Base-by-base conservation (phyloP, 2,113 vertebrate species). In the Amphiprion percula region DNA sequence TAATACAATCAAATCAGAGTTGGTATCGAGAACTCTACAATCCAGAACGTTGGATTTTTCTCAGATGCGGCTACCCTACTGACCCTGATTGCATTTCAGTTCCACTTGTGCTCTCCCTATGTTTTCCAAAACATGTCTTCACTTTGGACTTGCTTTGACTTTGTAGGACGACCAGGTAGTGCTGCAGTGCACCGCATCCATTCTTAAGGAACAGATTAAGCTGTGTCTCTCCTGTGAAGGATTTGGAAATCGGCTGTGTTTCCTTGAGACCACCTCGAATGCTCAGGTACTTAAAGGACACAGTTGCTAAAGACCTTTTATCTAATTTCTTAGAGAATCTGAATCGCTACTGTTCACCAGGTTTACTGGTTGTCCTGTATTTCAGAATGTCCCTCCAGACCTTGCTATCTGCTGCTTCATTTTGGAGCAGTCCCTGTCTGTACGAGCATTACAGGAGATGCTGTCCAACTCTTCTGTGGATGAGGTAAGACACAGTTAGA, bases 401-500 rank as follows among this genome's bases (percentile, higher is more conserved):
- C 93, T 98, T 70, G 97, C 97, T 0, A 96, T 98, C 91, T 98
- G 97, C 86, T 96, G 95, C 93, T 96, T 97, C 78, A 91, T 95
- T 80, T 83, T 98, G 96, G 97, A 97, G 92, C 97, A 98, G 92
- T 98, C 97, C 0, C 91, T 98, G 53, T 98, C 97, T 0, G 97
- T 98, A 9, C 94, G 97, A n/a, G 97, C 97, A 0, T 88, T 96
- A 19, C 96, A 96, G 90, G 95, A 96, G 92, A 97, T 97, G 97
- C 82, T 98, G 77, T 95, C 97, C 56, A 97, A 97, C 83, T 95
- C 96, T 1, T 95, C 95, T 82, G 92, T 95, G 69, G 92, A 92
- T 56, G 94, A 94, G 92, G 94, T 95, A 72, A 69, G 41, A 55
- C 1, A 26, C 26, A 33, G 4, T 33, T n/a, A 12, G 23, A n/a